Conservation (phyloP, 2,797 vertebrate genomes). For the Anguilla anguilla region DNA sequence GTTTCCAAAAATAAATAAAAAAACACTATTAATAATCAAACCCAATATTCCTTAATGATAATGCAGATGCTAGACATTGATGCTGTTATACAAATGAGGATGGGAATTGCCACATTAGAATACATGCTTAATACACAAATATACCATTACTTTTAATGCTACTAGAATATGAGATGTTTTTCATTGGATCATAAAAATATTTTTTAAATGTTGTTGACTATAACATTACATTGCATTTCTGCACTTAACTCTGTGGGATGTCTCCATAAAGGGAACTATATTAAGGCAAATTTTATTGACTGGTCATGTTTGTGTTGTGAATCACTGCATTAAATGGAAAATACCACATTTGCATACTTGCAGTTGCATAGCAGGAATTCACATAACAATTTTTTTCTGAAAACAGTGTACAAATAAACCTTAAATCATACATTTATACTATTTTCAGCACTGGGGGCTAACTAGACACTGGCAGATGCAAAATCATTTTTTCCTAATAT, state of each 20-base stretch:
- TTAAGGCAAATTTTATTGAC: background rate
- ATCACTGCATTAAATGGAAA: background rate
- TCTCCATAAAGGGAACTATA: background rate
- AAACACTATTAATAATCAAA: too few relatives aligned
- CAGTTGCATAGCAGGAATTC: background rate
- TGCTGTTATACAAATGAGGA: background rate
- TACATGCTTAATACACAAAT: background rate
- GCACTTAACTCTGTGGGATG: background rate
- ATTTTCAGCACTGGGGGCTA: background rate
- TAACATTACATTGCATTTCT: background rate
- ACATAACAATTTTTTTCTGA: background rate
- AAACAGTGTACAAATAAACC: background rate
- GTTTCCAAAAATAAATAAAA: too few relatives aligned
- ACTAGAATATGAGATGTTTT: background rate
- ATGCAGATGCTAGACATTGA: background rate
- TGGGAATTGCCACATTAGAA: background rate
- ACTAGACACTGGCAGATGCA: background rate
- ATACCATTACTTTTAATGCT: conserved; percentile 1
- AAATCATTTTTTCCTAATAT: background rate
- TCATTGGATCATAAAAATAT: background rate
- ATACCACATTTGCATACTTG: background rate
- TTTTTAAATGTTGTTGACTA: background rate
- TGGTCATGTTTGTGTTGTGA: background rate
- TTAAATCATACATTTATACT: background rate
- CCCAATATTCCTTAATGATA: too few relatives aligned